Conservation (phyloP, 2,888 invertebrate genomes). For the Frankliniella intonsa region DNA sequence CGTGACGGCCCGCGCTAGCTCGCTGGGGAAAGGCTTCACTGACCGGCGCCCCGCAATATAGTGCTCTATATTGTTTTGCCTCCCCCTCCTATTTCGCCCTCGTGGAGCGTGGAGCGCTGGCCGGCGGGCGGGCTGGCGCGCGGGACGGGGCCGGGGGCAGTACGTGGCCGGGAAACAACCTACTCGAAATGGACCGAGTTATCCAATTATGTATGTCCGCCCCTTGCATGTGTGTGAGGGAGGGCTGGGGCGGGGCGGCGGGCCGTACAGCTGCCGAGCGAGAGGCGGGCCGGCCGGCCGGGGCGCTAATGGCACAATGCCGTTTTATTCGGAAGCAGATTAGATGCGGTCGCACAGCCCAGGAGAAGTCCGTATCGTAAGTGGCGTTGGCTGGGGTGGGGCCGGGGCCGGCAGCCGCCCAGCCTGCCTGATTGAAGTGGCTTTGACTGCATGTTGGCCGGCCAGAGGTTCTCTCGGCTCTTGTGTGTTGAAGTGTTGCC, state of each 20-base stretch:
- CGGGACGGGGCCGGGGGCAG: not conserved
- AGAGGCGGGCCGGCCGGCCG: too few relatives aligned
- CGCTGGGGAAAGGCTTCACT: too few relatives aligned
- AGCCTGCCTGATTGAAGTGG: not conserved
- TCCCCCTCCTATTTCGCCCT: not conserved
- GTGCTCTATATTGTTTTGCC: conserved; percentile 1
- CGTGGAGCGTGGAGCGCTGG: not conserved
- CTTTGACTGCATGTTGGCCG: not conserved
- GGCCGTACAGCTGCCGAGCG: too few relatives aligned
- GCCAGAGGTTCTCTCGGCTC: not conserved
- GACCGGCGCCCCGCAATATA: not conserved
- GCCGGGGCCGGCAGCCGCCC: not conserved
- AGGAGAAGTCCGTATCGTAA: not conserved
- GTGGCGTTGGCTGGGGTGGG: not conserved
- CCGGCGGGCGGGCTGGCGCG: not conserved
- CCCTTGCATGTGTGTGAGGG: not conserved
- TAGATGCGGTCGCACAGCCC: not conserved
- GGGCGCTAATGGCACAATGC: too few relatives aligned
- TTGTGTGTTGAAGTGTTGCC: too few relatives aligned
- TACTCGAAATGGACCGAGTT: conserved; percentile 22
- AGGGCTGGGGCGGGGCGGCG: too few relatives aligned
- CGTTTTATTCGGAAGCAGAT: not conserved
- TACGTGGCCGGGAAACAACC: conserved; percentile 1
- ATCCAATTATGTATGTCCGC: conserved; percentile 20
- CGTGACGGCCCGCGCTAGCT: not conserved